Evolutionary conservation across 2,797 vertebrate genomes (phyloP), one percentile per base, ranked within the genome.

Genomic region (Sylvia borin): DNA sequence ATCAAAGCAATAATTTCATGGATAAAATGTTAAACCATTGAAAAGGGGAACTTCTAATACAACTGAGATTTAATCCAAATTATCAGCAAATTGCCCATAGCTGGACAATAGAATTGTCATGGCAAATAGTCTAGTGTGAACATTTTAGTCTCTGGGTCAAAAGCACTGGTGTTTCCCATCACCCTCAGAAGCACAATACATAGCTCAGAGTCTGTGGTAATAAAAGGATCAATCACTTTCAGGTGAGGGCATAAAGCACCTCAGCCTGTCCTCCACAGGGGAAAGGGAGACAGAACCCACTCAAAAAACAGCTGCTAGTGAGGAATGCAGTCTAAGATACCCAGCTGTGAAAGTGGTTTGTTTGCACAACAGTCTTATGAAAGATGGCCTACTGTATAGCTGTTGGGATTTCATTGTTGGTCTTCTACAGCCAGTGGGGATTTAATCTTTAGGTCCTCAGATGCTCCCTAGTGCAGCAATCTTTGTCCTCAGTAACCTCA

Each of bases 281-380:
- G 13, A 86, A 38, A 58, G 26, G n/a, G 55, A 89, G 51, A 26
- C 42, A 87, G 64, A 85, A 53, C 22, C 24, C 7, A 3, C 27
- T 54, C 45, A 90, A 60, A 80, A 80, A 83, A 27, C 1, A 9
- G 57, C 58, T 86, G 27, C n/a, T 47, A 54, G 51, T 11, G 20
- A 92, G 55, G 85, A 96, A 95, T 65, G 42, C 34, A 65, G 72
- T 38, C 74, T 36, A 32, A 58, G 75, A 77, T 34, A 61, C 42
- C 85, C 91, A 70, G 73, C 78, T 91, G 89, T 53, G 85, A 80
- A 74, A 90, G 73, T 45, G 73, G 72, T 72, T 90, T 70, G 47
- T 81, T 96, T 95, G 62, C 87, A 92, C 82, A 96, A 93, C 38
- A 78, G 62, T 20, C 82, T 93, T 78, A 65, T 57, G 91, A 94